phyloP scores from a whole-genome alignment of 2,797 vertebrate genomes.

The Anguilla obscura region DNA sequence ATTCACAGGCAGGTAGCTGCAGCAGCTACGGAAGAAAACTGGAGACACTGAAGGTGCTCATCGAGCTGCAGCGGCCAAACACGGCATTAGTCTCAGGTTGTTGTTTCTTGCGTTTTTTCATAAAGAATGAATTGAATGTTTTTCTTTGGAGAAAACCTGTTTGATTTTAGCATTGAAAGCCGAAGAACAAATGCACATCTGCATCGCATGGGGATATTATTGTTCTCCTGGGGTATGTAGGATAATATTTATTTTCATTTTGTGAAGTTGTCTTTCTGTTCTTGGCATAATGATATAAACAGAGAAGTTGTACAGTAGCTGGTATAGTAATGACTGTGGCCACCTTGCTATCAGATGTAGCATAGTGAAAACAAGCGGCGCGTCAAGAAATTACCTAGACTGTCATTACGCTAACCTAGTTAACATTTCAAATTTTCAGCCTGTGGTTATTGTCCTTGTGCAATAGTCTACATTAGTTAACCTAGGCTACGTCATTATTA shows the following conservation, averaged over 20 bases:
- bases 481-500: neutral
- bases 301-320: neutral
- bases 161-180: conserved; percentile 29
- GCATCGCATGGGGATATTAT: conserved; percentile 48
- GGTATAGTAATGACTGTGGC: neutral
- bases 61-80: neutral
- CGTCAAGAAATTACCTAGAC: neutral
- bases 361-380: neutral
- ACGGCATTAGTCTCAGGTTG: neutral
- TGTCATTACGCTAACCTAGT: neutral
- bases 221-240: conserved; percentile 47
- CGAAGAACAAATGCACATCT: conserved; percentile 29
- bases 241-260: conserved; percentile 9
- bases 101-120: neutral
- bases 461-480: neutral
- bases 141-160: conserved; percentile 4
- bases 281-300: neutral
- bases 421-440: conserved; percentile 5
- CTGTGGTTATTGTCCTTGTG: neutral
- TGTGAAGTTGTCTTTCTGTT: neutral
- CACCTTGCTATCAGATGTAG: neutral
- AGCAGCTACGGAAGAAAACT: neutral
- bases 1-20: conserved; percentile 20
- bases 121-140: conserved; percentile 5
- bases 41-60: neutral